Evolutionary conservation across 1,140 invertebrate species (phyloP), one percentile per base, ranked within the genome.

Genomic region (Homalodisca vitripennis): DNA sequence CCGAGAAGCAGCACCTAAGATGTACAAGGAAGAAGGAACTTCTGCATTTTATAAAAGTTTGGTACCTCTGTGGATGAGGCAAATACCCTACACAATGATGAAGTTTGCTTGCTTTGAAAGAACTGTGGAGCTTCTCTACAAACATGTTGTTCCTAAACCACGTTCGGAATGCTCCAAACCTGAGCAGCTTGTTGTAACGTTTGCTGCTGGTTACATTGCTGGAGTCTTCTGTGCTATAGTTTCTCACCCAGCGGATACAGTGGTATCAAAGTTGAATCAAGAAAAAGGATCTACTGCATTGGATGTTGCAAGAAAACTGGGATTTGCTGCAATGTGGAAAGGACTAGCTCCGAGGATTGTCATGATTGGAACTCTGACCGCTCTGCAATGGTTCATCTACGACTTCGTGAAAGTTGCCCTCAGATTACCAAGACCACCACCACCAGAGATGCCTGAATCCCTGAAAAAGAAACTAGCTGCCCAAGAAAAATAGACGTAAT

Each of bases 371-470:
- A 94, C 92, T 3, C 80, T 94, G 34, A 94, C 92, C 13, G 92
- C 92, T 26, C 81, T 92, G 24, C 93, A 94, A 79, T 94, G 92
- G 92, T 94, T 95, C 79, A 92, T 94, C 76, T 94, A 94, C 75
- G 92, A 94, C 77, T 89, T 85, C 55, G 89, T 93, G 64, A 89
- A 90, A 78, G 88, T 89, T 67, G 75, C 82, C 74, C 75, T 87
- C 14, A 69, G 82, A 57, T 84, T 94, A 74, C 92, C 92, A 10
- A 84, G 92, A 60, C 98, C 98, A 77, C 98, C 98, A 82, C 98
- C 98, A 80, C 94, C 97, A 79, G 90, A 93, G 80, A 98, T 98
- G 95, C 98, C 98, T 32, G 96, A 94, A 78, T 97, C 94, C 17
- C 86, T 99, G 74, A 95, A 93, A 80, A 88, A 88, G 81, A 93